Base-by-base conservation (phyloP, 23 tunicate species). In the Clavelina lepadiformis region DNA sequence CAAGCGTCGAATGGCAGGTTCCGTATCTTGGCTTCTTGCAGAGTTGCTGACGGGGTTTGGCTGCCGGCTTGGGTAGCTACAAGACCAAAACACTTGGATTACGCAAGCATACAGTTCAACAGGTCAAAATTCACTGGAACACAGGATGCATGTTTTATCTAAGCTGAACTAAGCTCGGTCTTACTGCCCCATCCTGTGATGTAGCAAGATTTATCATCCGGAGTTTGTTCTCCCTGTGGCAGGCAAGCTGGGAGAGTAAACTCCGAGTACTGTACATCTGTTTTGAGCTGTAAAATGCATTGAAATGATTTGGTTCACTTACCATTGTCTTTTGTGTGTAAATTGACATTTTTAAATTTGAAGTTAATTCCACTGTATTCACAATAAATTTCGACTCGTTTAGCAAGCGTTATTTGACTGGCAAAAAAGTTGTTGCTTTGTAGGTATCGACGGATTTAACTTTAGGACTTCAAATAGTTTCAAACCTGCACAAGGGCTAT, bases 111-210 rank as follows among this genome's bases (percentile, higher is more conserved):
- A n/a, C n/a, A n/a, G n/a, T n/a, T n/a, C n/a, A n/a, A n/a, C n/a
- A n/a, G n/a, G n/a, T n/a, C n/a, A n/a, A n/a, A n/a, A n/a, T n/a
- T n/a, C n/a, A n/a, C n/a, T n/a, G n/a, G n/a, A n/a, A n/a, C n/a
- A n/a, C n/a, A n/a, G n/a, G n/a, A n/a, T n/a, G n/a, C n/a, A n/a
- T n/a, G n/a, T n/a, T n/a, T n/a, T n/a, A n/a, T n/a, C n/a, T n/a
- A n/a, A n/a, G 15, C 11, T 41, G 49, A 11, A 41, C 15, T 41
- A 11, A 41, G 15, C 11, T 41, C 15, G 49, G 49, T 52, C 76
- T 61, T 54, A 80, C 87, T 58, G 1, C 91, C 91, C 91, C 91
- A 82, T 33, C 91, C 91, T n/a, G 80, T 75, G 15, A 74, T 63
- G 61, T 51, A 74, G 41, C 91, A 82, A 4, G 65, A 33, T 26